Base-by-base conservation (phyloP, 1,140 invertebrate genomes). In the Arctopsyche grandis region DNA sequence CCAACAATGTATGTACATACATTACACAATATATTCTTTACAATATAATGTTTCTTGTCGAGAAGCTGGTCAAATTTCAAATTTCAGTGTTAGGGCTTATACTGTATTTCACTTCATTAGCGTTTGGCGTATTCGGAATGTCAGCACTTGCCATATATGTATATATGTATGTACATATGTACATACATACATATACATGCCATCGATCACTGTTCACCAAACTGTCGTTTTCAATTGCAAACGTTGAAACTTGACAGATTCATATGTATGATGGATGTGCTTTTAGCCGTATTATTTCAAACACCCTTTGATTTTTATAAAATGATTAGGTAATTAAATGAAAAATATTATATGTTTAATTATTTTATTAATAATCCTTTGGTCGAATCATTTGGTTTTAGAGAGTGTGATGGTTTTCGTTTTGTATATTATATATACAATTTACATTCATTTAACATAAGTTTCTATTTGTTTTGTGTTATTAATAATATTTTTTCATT, bases 311-410 rank as follows among this genome's bases (percentile, higher is more conserved):
- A 46, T 52, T 12, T 52, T 1, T 4, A 38, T 38, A 7, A 38
- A 38, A 38, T 38, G 7, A 38, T 5, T 52, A 52, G 12, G 44
- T 7, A 52, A 52, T 52, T 12, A 44, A 46, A 71, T 46, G 44
- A 71, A 46, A 71, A n/a, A 46, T 21, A 0, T 0, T 44, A 1
- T 46, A 38, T 71, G 5, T 56, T 75, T 24, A 75, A 56, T 56
- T n/a, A 16, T 70, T 81, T 82, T 74, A 74, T 77, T 75, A n/a
- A n/a, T 79, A 75, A 56, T 79, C 70, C 81, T 82, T 82, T 82
- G 81, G 81, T 82, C 81, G 75, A 80, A 82, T 82, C 78, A 82
- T 82, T 38, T 82, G 81, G 81, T 82, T 44, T 78, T 56, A 75
- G n/a, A 46, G 46, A 19, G 56, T 75, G 21, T n/a, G 12, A 24